These are phyloP conservation scores for Zosterops hypoxanthus DNA, from an alignment of 2,113 vertebrate genomes.

Conservation along the genomic window DNA sequence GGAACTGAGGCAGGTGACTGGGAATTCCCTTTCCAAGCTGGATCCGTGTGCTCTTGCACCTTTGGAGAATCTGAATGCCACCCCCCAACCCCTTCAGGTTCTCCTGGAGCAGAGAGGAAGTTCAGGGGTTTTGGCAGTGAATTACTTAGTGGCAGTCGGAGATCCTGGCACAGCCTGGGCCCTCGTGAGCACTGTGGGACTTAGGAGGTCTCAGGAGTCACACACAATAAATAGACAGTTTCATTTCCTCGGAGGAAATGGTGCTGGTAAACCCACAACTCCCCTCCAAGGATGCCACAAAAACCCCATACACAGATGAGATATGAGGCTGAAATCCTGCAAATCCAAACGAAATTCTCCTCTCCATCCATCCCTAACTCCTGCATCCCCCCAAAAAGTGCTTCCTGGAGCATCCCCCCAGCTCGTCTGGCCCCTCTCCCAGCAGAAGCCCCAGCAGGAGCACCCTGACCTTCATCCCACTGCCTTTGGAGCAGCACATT, in stretches of 20 bases:
- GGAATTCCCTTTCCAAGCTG: neutral
- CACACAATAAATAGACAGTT: neutral
- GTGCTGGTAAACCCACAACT: neutral
- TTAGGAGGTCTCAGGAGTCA: neutral
- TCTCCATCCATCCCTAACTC: neutral
- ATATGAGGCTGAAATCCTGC: neutral
- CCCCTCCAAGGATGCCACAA: fast-evolving
- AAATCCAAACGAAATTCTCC: neutral
- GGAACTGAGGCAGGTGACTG: neutral
- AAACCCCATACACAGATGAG: fast-evolving
- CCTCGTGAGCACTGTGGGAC: neutral
- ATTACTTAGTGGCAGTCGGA: constrained; percentile 52
- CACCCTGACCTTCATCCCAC: neutral
- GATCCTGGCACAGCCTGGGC: neutral
- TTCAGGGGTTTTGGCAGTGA: neutral
- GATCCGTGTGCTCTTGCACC: fast-evolving
- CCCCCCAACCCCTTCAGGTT: neutral
- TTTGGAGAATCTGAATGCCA: fast-evolving
- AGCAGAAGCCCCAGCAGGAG: neutral
- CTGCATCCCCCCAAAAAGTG: neutral
- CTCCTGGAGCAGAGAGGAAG: neutral
- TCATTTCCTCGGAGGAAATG: neutral
- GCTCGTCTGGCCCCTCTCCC: fast-evolving
- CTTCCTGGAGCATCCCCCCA: neutral
- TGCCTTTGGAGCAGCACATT: neutral